phyloP scores from a whole-genome alignment of 2,888 invertebrate genomes.

The Helobdella robusta region DNA sequence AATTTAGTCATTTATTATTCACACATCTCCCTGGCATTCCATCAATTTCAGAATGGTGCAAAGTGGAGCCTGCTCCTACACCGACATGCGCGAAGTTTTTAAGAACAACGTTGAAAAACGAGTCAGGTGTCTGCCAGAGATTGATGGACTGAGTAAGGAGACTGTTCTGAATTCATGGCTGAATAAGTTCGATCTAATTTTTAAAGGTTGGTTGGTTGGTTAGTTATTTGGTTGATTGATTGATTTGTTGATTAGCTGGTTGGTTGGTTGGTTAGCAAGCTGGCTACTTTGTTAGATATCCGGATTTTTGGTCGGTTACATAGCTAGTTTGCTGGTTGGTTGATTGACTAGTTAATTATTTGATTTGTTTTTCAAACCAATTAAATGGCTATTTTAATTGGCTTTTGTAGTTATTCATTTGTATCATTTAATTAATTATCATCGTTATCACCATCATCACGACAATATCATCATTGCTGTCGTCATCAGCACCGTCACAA shows the following conservation, averaged over 20 bases:
- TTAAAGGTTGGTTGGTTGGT: conserved; percentile 47
- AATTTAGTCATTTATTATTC: too few relatives aligned
- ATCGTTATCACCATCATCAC: too few relatives aligned
- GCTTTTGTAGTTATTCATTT: too few relatives aligned
- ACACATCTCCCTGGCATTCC: too few relatives aligned
- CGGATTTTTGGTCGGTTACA: neutral
- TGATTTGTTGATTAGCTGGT: too few relatives aligned
- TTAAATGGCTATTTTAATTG: too few relatives aligned
- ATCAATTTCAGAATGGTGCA: conserved; percentile 86
- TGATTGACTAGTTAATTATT: neutral
- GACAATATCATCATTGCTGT: too few relatives aligned
- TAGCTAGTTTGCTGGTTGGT: neutral
- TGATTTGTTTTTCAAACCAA: neutral
- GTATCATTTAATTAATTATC: too few relatives aligned
- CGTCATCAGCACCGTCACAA: too few relatives aligned
- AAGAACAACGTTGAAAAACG: conserved; percentile 96
- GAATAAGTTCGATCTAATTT: conserved; percentile 94
- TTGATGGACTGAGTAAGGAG: conserved; percentile 97
- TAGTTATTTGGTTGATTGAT: neutral
- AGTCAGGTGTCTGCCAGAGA: conserved; percentile 85
- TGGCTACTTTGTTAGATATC: neutral
- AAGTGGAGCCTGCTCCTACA: conserved; percentile 89
- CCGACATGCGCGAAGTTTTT: conserved; percentile 58
- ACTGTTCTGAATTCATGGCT: conserved; percentile 97
- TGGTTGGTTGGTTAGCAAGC: too few relatives aligned